Percentiles rank a stretch among this genome's conserved stretches.
Conservation (phyloP, 2,888 invertebrate genomes). For the Drosophila neotestacea region DNA sequence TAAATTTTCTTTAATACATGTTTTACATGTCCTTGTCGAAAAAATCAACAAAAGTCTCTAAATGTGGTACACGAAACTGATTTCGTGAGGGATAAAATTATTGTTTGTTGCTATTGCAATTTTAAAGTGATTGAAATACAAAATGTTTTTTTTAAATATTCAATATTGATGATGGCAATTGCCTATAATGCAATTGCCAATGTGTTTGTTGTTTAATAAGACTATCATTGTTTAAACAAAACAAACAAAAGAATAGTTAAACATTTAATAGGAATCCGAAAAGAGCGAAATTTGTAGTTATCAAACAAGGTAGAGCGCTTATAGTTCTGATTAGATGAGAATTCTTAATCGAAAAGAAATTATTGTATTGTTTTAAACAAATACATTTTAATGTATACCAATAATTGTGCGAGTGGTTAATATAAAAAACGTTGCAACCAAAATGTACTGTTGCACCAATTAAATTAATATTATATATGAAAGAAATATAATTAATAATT, state of each 20-base stretch:
- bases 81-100: constrained; percentile 16
- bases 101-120: constrained; percentile 8
- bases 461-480: constrained; percentile 18
- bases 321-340: constrained; percentile 9
- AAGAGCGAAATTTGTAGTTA: not conserved
- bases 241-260: not conserved
- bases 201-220: not conserved
- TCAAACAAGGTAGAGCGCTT: not conserved
- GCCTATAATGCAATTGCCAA: not conserved
- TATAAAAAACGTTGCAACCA: not conserved
- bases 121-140: not conserved
- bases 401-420: not conserved
- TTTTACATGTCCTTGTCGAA: constrained; percentile 24
- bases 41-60: constrained; percentile 27
- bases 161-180: not conserved
- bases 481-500: constrained; percentile 69
- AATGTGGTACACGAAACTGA: constrained; percentile 16
- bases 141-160: not conserved
- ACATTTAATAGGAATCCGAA: not conserved
- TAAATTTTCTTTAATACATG: constrained; percentile 1
- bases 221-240: not conserved
- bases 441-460: not conserved
- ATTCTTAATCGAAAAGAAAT: not conserved
- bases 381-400: not conserved
- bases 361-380: not conserved